phyloP scores from a whole-genome alignment of 1,140 invertebrate genomes.

The Anthonomus grandis region DNA sequence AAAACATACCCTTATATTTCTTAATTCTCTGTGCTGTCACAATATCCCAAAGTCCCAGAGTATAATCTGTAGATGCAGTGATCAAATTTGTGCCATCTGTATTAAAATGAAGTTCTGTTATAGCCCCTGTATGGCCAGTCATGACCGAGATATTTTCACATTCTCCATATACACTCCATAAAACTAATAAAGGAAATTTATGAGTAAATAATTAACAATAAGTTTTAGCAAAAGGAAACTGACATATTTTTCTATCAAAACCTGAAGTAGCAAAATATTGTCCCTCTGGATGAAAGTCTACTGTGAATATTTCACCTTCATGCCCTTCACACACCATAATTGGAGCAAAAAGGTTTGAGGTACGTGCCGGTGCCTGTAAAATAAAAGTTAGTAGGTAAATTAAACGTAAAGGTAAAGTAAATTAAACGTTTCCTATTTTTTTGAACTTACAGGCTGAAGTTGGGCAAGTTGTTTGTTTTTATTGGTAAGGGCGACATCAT shows the following conservation, averaged over 20 bases:
- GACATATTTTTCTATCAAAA: slow-evolving; percentile 96
- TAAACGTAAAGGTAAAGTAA: no score
- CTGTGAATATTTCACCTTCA: slow-evolving; percentile 91
- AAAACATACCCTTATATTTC: slow-evolving; percentile 81
- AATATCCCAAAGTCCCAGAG: slow-evolving; percentile 93
- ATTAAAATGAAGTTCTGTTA: slow-evolving; percentile 95
- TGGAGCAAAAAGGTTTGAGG: slow-evolving; percentile 85
- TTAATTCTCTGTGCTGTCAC: slow-evolving; percentile 82
- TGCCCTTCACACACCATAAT: slow-evolving; percentile 98
- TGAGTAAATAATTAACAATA: neutral
- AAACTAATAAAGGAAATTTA: slow-evolving; percentile 56
- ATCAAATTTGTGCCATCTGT: slow-evolving; percentile 89
- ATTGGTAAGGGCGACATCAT: slow-evolving; percentile 64
- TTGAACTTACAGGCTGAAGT: slow-evolving; percentile 55
- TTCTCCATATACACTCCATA: slow-evolving; percentile 98
- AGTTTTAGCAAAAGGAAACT: slow-evolving; percentile 49
- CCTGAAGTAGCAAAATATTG: slow-evolving; percentile 90
- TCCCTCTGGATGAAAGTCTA: slow-evolving; percentile 95
- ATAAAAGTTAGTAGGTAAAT: no score
- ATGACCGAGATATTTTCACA: slow-evolving; percentile 95
- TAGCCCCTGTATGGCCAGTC: slow-evolving; percentile 92
- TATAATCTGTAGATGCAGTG: slow-evolving; percentile 92
- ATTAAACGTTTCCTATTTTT: neutral
- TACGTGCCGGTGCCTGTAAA: slow-evolving; percentile 62
- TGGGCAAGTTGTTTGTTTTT: slow-evolving; percentile 61